These are phyloP conservation scores for Hyles euphorbiae DNA, from an alignment of 1,140 invertebrate genomes.

Conservation along the genomic window DNA sequence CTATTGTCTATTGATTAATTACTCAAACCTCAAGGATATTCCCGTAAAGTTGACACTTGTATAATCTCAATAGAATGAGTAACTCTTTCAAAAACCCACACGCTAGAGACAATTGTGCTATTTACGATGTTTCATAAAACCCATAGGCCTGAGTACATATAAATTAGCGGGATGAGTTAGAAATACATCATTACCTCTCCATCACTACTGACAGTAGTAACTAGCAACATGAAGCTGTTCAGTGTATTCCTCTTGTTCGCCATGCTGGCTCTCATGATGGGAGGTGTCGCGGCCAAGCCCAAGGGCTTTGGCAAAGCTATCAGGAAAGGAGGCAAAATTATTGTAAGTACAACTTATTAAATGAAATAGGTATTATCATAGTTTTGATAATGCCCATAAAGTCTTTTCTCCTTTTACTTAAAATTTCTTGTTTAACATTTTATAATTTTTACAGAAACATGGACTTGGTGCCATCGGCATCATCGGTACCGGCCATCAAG, in stretches of 20 bases:
- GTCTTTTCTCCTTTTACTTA: neutral
- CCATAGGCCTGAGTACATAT: too few relatives aligned
- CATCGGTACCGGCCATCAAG: conserved; percentile 9
- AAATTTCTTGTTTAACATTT: neutral
- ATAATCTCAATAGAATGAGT: too few relatives aligned
- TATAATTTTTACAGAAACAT: conserved; percentile 12
- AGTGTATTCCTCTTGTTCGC: conserved; percentile 12
- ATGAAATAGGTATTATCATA: neutral
- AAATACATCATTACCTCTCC: too few relatives aligned
- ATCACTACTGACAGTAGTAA: too few relatives aligned
- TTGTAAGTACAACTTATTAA: conserved; percentile 14
- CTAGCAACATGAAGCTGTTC: conserved; percentile 14
- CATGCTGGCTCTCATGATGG: conserved; percentile 11
- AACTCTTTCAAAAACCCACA: too few relatives aligned
- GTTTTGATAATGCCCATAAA: neutral
- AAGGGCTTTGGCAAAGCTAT: conserved; percentile 14
- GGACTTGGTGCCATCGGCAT: conserved; percentile 10
- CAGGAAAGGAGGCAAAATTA: conserved; percentile 23
- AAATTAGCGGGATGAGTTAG: too few relatives aligned
- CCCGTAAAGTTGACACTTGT: too few relatives aligned
- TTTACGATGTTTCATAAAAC: too few relatives aligned
- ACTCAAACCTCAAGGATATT: too few relatives aligned
- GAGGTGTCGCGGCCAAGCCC: conserved; percentile 3
- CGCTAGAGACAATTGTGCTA: too few relatives aligned
- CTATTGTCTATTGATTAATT: too few relatives aligned